Percentiles rank a stretch among this genome's conserved stretches.
These are phyloP conservation scores for Cyphomyrmex costatus DNA, from an alignment of 1,140 invertebrate species.

Conservation along the genomic window DNA sequence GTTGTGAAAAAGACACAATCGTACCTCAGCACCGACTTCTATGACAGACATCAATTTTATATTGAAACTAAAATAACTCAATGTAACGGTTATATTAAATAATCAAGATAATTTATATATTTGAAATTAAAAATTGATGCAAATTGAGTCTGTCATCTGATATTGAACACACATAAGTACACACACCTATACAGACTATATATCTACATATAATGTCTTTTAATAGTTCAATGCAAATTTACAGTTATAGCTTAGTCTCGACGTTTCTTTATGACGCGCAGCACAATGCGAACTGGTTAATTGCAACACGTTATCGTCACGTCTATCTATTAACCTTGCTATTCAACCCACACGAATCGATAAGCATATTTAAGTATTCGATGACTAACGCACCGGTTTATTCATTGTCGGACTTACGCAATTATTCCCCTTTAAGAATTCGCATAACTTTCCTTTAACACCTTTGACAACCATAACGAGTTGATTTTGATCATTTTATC, in stretches of 20 bases:
- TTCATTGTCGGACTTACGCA: slow-evolving; percentile 33
- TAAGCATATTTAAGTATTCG: slow-evolving; percentile 51
- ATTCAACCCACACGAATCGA: slow-evolving; percentile 51
- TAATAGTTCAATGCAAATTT: slow-evolving; percentile 45
- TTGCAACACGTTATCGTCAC: slow-evolving; percentile 64
- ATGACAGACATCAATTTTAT: slow-evolving; percentile 36
- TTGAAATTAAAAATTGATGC: background rate
- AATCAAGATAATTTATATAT: background rate
- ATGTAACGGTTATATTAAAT: background rate
- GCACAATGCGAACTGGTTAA: slow-evolving; percentile 64
- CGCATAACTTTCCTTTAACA: slow-evolving; percentile 45
- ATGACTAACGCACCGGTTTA: slow-evolving; percentile 48
- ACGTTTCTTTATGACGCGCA: slow-evolving; percentile 40
- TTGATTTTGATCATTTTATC: slow-evolving; percentile 19
- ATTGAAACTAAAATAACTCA: slow-evolving; percentile 4
- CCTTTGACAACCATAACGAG: slow-evolving; percentile 21
- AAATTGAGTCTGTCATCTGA: background rate
- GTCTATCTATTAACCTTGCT: slow-evolving; percentile 66
- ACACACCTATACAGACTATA: background rate
- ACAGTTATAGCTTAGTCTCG: slow-evolving; percentile 42
- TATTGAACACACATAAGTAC: background rate
- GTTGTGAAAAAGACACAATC: slow-evolving; percentile 66
- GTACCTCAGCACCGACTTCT: slow-evolving; percentile 32
- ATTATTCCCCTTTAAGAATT: slow-evolving; percentile 26
- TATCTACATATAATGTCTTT: background rate